Conservation (phyloP, 2,113 vertebrate genomes). For the Atherinomorus stipes region DNA sequence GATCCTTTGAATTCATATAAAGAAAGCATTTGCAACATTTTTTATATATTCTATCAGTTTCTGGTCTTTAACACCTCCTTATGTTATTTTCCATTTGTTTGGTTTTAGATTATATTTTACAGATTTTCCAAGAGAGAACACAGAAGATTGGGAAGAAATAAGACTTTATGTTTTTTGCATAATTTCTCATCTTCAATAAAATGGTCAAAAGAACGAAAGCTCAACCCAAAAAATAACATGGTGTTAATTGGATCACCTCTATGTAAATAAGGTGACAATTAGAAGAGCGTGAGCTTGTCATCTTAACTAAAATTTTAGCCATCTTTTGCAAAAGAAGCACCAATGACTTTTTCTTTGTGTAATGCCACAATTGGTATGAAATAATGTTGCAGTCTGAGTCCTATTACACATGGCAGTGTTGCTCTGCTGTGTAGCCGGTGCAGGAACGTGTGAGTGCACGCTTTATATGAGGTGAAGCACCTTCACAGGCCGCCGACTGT, state of each 20-base stretch:
- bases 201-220: background rate
- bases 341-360: background rate
- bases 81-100: too few relatives aligned
- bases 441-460: background rate
- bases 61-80: too few relatives aligned
- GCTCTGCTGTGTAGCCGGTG: background rate
- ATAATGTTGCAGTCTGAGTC: constrained; percentile 12
- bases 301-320: constrained; percentile 10
- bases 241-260: background rate
- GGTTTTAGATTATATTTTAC: too few relatives aligned
- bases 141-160: too few relatives aligned
- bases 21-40: too few relatives aligned
- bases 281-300: background rate
- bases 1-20: too few relatives aligned
- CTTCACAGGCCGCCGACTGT: background rate
- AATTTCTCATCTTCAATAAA: background rate
- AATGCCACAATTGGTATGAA: background rate
- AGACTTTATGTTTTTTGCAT: too few relatives aligned
- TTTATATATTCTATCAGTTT: too few relatives aligned
- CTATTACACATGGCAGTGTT: background rate
- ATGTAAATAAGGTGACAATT: background rate
- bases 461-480: background rate
- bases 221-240: background rate
- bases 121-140: too few relatives aligned
- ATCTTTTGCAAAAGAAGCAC: background rate